phyloP scores from a whole-genome alignment of 2,888 invertebrate genomes.

The Drepana falcataria region DNA sequence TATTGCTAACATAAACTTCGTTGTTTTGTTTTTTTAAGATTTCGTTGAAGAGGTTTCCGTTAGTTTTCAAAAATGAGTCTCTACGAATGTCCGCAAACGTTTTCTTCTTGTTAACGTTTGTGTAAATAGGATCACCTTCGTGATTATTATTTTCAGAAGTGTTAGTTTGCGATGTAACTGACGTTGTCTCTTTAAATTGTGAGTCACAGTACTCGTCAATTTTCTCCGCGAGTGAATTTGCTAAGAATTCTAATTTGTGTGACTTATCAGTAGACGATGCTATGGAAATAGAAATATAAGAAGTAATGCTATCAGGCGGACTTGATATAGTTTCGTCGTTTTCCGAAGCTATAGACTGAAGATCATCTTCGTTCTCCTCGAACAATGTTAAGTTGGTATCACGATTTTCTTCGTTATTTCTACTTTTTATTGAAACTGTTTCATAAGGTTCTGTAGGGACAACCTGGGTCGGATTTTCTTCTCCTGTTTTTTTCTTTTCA shows the following conservation, averaged over 20 bases:
- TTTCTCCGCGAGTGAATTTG: conserved; percentile 73
- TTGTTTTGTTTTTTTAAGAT: conserved; percentile 47
- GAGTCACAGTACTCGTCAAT: conserved; percentile 75
- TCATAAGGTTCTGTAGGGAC: conserved; percentile 43
- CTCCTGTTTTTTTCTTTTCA: conserved; percentile 47
- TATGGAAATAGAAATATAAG: conserved; percentile 74
- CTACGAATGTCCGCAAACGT: conserved; percentile 75
- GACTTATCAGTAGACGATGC: conserved; percentile 71
- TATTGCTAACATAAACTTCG: conserved; percentile 62
- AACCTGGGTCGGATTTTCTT: conserved; percentile 23
- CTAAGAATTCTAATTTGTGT: conserved; percentile 70
- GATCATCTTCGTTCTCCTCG: conserved; percentile 37
- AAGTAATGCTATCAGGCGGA: conserved; percentile 70
- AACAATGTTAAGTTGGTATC: conserved; percentile 12
- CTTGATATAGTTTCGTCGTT: conserved; percentile 72
- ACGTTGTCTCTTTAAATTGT: conserved; percentile 58
- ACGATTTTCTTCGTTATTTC: conserved; percentile 6
- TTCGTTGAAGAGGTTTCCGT: conserved; percentile 53
- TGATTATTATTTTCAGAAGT: conserved; percentile 45
- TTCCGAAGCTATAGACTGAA: conserved; percentile 62
- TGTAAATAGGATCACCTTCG: conserved; percentile 63
- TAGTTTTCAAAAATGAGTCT: conserved; percentile 57
- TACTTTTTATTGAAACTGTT: conserved; percentile 46
- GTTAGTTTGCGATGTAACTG: conserved; percentile 42
- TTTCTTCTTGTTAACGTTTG: conserved; percentile 70